Evolutionary conservation across 2,797 vertebrate species (phyloP).

Genomic region (Neopelma chrysocephalum): DNA sequence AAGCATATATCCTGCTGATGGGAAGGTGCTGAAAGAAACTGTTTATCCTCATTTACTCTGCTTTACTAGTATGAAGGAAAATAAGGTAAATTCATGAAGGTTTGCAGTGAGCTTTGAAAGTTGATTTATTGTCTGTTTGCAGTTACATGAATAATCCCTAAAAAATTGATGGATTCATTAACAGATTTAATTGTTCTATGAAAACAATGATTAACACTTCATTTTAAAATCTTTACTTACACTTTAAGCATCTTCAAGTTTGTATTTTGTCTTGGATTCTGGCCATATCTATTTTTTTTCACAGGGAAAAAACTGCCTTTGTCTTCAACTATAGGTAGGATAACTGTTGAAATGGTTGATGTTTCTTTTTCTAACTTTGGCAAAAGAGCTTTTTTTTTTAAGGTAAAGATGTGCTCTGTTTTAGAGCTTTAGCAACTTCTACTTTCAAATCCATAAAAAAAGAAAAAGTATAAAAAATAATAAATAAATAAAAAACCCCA

Average conservation of each 20-base stretch:
- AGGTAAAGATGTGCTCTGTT: neutral
- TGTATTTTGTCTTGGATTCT: neutral
- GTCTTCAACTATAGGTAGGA: neutral
- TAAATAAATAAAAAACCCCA: neutral
- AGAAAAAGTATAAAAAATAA: neutral
- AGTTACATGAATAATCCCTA: neutral
- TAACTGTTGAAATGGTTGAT: neutral
- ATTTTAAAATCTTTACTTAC: neutral
- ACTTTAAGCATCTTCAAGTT: too few species aligned
- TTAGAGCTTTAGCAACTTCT: neutral
- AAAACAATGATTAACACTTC: neutral
- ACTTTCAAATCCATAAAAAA: neutral
- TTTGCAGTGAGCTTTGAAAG: neutral
- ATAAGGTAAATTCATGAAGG: constrained; percentile 69
- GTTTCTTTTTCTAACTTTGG: neutral
- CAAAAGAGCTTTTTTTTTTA: neutral
- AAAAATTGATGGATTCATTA: neutral
- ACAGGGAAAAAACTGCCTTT: rapidly evolving
- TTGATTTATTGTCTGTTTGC: neutral
- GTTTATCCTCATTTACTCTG: constrained; percentile 78
- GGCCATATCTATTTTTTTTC: neutral
- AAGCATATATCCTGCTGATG: constrained; percentile 66
- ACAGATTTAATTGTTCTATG: neutral
- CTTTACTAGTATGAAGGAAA: constrained; percentile 66
- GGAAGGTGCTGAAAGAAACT: constrained; percentile 74